These are phyloP conservation scores for Ceratina australensis DNA, from an alignment of 1,140 invertebrate species.

Conservation along the genomic window DNA sequence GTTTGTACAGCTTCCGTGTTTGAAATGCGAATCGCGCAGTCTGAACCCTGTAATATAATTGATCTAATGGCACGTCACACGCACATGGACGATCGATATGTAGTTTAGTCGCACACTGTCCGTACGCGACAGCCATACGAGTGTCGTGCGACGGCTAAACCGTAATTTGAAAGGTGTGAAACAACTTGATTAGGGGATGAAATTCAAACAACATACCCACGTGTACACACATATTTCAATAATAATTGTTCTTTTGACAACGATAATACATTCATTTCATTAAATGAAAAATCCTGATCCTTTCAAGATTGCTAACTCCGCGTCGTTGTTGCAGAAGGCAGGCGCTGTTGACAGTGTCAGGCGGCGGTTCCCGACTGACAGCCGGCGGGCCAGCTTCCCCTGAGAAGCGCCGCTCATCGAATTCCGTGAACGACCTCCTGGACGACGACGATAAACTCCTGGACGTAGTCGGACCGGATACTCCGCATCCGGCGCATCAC, in stretches of 20 bases:
- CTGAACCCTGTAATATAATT: neutral
- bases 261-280: no score
- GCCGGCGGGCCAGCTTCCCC: slow-evolving; percentile 86
- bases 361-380: slow-evolving; percentile 75
- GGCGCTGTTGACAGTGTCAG: slow-evolving; percentile 78
- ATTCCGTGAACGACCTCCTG: slow-evolving; percentile 80
- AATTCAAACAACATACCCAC: neutral
- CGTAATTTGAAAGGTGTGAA: slow-evolving; percentile 38
- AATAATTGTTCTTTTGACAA: slow-evolving; percentile 7
- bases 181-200: neutral
- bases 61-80: slow-evolving; percentile 20
- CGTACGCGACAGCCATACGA: neutral
- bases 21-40: neutral
- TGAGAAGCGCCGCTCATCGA: slow-evolving; percentile 84
- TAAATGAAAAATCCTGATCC: neutral
- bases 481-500: slow-evolving; percentile 83
- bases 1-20: no score
- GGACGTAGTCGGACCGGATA: slow-evolving; percentile 92
- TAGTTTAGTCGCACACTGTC: neutral
- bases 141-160: slow-evolving; percentile 1
- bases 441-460: slow-evolving; percentile 92
- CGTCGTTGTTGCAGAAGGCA: slow-evolving; percentile 84
- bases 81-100: neutral
- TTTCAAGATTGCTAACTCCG: slow-evolving; percentile 74
- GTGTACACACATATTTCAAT: neutral